Evolutionary conservation across 2,797 vertebrate genomes (phyloP), one percentile per base, ranked within the genome.

Genomic region (Emys orbicularis): DNA sequence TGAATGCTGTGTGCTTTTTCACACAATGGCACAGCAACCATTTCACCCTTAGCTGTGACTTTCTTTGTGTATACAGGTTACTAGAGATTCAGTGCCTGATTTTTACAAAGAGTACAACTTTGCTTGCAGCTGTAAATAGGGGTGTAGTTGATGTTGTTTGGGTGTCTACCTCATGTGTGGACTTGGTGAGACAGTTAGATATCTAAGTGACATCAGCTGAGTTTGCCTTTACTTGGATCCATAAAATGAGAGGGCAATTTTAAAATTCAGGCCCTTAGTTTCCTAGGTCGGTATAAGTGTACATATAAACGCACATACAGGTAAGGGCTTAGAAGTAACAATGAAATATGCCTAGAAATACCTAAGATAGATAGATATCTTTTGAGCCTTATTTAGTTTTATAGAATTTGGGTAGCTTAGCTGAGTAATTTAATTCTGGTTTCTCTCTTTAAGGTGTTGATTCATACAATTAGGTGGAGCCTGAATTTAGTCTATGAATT

Each of bases 111-210:
- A 96, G 1, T 96, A 92, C 96, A 96, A 90, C 95, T 97, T 96
- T 90, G 92, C 87, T 94, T 97, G 96, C 92, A 97, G 96, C 54
- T 56, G n/a, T 56, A 65, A n/a, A 65, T 18, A 15, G 34, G 1
- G 34, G 29, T n/a, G n/a, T 96, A 96, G 92, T 96, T 97, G 96
- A 94, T 2, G 49, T 93, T 95, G 90, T 94, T 94, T 91, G 94
- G 94, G 88, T 97, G 96, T 97, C 95, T 97, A 47, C 88, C 90
- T 96, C 92, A 96, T 96, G 87, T 96, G 95, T 94, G 92, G 96
- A 94, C 96, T 94, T 96, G 95, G 94, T 96, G 94, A 97, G 96
- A 89, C 89, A 97, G 12, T 56, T 56, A 59, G 86, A 94, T 97
- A 96, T 97, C 91, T 88, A 82, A 0, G 37, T 93, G 92, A 95